A percentile compares a stretch with the other conserved stretches of the same genome.
Conservation (phyloP, 2,797 vertebrate genomes). For the Mormyrops boulengeri region DNA sequence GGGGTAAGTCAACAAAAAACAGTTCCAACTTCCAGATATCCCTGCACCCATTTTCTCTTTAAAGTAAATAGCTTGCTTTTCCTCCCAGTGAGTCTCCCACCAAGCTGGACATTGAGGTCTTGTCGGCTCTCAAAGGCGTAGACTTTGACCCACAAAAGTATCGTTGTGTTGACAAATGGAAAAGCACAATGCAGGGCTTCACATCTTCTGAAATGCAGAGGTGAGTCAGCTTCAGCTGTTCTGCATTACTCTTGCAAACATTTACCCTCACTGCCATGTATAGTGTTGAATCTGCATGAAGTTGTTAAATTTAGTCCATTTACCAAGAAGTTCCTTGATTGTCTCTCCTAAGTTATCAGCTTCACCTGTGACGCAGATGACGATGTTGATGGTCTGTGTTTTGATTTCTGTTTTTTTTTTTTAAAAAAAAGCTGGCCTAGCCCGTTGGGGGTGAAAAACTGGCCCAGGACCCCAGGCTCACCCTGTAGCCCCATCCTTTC, state of each 20-base stretch:
- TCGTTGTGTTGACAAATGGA: constrained; percentile 60
- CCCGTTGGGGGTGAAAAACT: constrained; percentile 45
- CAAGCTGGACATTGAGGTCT: constrained; percentile 68
- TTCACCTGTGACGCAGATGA: background rate
- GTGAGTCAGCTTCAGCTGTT: constrained; percentile 39
- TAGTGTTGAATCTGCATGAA: background rate
- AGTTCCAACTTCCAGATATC: background rate
- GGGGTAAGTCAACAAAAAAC: constrained; percentile 55
- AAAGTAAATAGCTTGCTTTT: background rate
- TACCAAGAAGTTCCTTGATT: background rate
- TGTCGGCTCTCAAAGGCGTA: constrained; percentile 54
- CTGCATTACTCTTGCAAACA: background rate
- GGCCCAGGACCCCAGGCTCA: constrained; percentile 31
- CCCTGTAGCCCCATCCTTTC: constrained; percentile 26
- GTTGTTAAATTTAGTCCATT: no score
- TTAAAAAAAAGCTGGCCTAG: constrained; percentile 73
- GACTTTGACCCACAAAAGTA: constrained; percentile 56
- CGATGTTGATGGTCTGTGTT: background rate
- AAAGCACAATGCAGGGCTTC: constrained; percentile 44
- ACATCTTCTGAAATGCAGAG: constrained; percentile 60
- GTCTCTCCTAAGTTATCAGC: background rate
- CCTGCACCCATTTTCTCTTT: background rate
- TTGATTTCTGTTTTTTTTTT: background rate
- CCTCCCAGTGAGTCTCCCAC: constrained; percentile 62
- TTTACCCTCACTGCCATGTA: background rate